phyloP scores from a whole-genome alignment of 1,140 invertebrate genomes.

The Eupeodes corollae region DNA sequence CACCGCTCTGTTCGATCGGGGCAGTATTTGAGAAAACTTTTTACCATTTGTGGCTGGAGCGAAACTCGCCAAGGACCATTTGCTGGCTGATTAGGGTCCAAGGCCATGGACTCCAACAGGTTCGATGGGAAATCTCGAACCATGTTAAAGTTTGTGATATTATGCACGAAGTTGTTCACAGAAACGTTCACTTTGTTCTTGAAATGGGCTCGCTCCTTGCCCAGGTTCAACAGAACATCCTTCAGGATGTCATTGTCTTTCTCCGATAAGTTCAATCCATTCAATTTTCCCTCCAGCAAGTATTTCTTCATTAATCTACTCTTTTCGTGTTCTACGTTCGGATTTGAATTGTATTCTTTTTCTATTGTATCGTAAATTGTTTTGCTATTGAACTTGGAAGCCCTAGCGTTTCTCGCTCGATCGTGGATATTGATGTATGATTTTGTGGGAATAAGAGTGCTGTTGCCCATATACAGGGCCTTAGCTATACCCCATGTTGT shows the following conservation, averaged over 20 bases:
- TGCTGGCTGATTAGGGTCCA: constrained; percentile 46
- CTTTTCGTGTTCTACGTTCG: constrained; percentile 48
- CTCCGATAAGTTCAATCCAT: constrained; percentile 53
- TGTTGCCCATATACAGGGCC: constrained; percentile 68
- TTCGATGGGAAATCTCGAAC: constrained; percentile 63
- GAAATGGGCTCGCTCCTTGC: constrained; percentile 46
- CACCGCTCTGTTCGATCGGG: constrained; percentile 60
- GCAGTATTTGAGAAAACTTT: constrained; percentile 72
- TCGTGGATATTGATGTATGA: constrained; percentile 64
- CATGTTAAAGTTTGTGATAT: constrained; percentile 50
- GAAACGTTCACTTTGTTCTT: constrained; percentile 50
- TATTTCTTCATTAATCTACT: constrained; percentile 64
- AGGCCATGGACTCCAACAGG: constrained; percentile 53
- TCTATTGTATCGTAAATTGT: constrained; percentile 57
- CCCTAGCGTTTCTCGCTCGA: constrained; percentile 51
- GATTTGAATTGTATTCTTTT: constrained; percentile 27
- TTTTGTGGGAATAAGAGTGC: constrained; percentile 63
- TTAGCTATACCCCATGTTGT: constrained; percentile 79
- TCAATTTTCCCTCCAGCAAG: constrained; percentile 66
- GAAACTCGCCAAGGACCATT: constrained; percentile 70
- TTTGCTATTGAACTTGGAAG: constrained; percentile 52
- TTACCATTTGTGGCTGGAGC: constrained; percentile 56
- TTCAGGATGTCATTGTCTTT: constrained; percentile 36
- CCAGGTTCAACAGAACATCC: constrained; percentile 42
- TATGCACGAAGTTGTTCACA: constrained; percentile 52